Percentiles rank a stretch among this genome's conserved stretches.
Evolutionary conservation across 1,140 invertebrate genomes (phyloP).

Genomic region (Mya arenaria): DNA sequence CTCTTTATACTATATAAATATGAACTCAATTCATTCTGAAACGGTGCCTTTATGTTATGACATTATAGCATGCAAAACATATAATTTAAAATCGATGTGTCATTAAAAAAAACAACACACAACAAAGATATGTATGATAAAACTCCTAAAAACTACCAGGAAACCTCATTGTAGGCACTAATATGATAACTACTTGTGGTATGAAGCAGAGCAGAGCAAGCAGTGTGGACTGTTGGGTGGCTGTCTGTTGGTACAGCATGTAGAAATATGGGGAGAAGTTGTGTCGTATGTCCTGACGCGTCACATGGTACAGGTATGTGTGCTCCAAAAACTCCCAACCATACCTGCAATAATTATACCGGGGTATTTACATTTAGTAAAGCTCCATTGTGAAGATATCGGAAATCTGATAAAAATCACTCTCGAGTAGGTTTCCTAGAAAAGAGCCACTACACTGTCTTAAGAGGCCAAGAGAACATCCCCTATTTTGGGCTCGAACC

Average conservation of each 20-base stretch:
- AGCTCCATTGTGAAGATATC: neutral
- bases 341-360: slow-evolving; percentile 84
- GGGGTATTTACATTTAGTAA: no score
- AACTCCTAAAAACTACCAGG: no score
- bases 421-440: neutral
- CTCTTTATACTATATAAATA: no score
- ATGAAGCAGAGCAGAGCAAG: slow-evolving; percentile 88
- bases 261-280: slow-evolving; percentile 99
- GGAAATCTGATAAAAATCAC: neutral
- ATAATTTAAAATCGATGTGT: no score
- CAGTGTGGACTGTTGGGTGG: slow-evolving; percentile 76
- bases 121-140: no score
- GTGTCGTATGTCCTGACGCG: slow-evolving; percentile 94
- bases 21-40: no score
- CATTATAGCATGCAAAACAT: no score
- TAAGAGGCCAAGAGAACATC: no score
- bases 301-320: slow-evolving; percentile 96
- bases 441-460: neutral
- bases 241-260: slow-evolving; percentile 90
- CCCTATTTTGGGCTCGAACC: no score
- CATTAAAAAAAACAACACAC: no score
- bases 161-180: no score
- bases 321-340: slow-evolving; percentile 95
- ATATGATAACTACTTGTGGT: slow-evolving; percentile 87
- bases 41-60: no score